Evolutionary conservation across 1,140 invertebrate genomes (phyloP).

Genomic region (Saccostrea cuccullata): DNA sequence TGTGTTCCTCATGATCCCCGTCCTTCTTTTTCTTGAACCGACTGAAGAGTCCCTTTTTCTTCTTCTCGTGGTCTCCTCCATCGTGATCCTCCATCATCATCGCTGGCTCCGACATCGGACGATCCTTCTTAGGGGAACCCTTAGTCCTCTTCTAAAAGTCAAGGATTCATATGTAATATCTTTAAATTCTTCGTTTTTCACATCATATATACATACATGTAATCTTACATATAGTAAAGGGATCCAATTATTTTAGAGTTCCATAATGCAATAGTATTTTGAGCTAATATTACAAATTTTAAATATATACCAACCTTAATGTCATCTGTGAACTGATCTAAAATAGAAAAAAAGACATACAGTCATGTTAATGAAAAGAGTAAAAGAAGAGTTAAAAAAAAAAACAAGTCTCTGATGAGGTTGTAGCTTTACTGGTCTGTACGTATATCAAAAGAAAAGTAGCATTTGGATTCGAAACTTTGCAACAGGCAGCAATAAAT

Average conservation of each 20-base stretch:
- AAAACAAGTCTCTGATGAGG: too few relatives aligned
- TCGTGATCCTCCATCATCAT: constrained; percentile 23
- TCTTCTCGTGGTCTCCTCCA: constrained; percentile 58
- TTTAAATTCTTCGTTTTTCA: background rate
- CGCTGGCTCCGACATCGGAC: constrained; percentile 57
- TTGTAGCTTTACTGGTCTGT: too few relatives aligned
- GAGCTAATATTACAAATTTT: background rate
- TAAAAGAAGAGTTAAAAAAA: too few relatives aligned
- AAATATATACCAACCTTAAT: background rate
- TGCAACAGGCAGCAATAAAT: too few relatives aligned
- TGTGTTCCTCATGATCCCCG: constrained; percentile 63
- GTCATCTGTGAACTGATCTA: constrained; percentile 36
- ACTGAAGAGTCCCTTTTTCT: constrained; percentile 65
- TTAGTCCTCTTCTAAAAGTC: constrained; percentile 46
- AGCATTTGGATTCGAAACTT: too few relatives aligned
- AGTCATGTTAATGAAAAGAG: too few relatives aligned
- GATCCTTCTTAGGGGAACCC: constrained; percentile 22
- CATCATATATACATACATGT: too few relatives aligned
- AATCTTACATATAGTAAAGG: too few relatives aligned
- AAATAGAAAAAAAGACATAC: background rate
- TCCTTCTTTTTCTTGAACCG: constrained; percentile 73
- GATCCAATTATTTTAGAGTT: too few relatives aligned
- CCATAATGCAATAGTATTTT: too few relatives aligned
- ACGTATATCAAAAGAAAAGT: too few relatives aligned
- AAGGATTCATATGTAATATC: background rate